Percentiles rank a stretch among this genome's conserved stretches.
Conservation (phyloP, 1,140 invertebrate species). For the Dinoponera quadriceps region DNA sequence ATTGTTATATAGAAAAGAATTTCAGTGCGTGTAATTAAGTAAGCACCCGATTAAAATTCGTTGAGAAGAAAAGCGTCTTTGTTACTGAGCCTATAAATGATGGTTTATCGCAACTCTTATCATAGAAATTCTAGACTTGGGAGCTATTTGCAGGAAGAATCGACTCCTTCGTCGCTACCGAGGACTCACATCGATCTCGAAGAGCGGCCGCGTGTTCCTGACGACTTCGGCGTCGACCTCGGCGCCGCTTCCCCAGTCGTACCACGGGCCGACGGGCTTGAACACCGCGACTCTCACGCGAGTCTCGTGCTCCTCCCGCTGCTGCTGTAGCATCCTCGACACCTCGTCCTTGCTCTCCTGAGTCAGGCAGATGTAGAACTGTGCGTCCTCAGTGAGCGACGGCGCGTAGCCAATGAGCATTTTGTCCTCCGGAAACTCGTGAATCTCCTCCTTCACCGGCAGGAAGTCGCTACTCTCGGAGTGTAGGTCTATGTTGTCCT, state of each 20-base stretch:
- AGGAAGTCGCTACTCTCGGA: slow-evolving; percentile 87
- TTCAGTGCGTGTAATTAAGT: too few relatives aligned
- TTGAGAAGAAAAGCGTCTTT: too few relatives aligned
- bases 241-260: slow-evolving; percentile 87
- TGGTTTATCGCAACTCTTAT: too few relatives aligned
- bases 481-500: slow-evolving; percentile 86
- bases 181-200: slow-evolving; percentile 88
- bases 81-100: too few relatives aligned
- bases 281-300: slow-evolving; percentile 88
- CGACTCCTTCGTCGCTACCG: slow-evolving; percentile 66
- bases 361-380: slow-evolving; percentile 90
- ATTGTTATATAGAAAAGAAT: too few relatives aligned
- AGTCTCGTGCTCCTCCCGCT: slow-evolving; percentile 88
- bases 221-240: slow-evolving; percentile 87
- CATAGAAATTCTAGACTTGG: too few relatives aligned
- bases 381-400: slow-evolving; percentile 87
- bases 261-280: slow-evolving; percentile 87
- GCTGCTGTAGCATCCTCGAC: slow-evolving; percentile 84
- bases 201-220: slow-evolving; percentile 86
- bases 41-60: too few relatives aligned
- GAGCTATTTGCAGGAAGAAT: too few relatives aligned
- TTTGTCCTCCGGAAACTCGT: slow-evolving; percentile 85
- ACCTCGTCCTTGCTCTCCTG: slow-evolving; percentile 84
- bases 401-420: slow-evolving; percentile 90
- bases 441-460: slow-evolving; percentile 85